phyloP scores from a whole-genome alignment of 2,888 invertebrate species.

The Trissoscelio sp. region DNA sequence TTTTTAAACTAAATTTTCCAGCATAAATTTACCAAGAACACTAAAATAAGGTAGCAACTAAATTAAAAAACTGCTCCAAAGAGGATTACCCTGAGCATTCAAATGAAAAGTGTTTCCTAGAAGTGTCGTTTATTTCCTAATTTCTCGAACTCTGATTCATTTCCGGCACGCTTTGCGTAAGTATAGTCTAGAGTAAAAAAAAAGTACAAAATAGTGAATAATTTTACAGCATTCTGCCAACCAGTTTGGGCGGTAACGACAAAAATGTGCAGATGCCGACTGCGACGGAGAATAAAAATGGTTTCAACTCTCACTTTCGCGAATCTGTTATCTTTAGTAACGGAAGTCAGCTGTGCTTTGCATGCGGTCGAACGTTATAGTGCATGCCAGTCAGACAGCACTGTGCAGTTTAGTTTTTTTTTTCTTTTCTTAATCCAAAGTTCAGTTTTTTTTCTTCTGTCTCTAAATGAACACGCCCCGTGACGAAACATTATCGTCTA shows the following conservation, averaged over 20 bases:
- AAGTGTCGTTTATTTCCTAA: slow-evolving; percentile 4
- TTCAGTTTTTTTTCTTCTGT: neutral
- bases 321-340: slow-evolving; percentile 53
- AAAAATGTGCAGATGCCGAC: slow-evolving; percentile 40
- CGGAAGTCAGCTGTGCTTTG: slow-evolving; percentile 61
- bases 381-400: slow-evolving; percentile 34
- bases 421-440: slow-evolving; percentile 4
- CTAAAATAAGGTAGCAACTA: too few relatives aligned
- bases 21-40: too few relatives aligned
- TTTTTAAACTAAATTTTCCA: too few relatives aligned
- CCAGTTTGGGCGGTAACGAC: too few relatives aligned
- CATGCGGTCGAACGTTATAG: slow-evolving; percentile 49
- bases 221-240: too few relatives aligned
- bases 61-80: neutral
- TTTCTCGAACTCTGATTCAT: neutral
- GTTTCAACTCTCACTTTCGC: slow-evolving; percentile 52
- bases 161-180: slow-evolving; percentile 7
- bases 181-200: too few relatives aligned
- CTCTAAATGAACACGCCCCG: slow-evolving; percentile 38
- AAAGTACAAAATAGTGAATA: too few relatives aligned
- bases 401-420: slow-evolving; percentile 29
- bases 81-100: neutral
- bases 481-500: slow-evolving; percentile 29
- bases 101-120: neutral
- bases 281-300: slow-evolving; percentile 10